These are phyloP conservation scores for Masticophis lateralis DNA, from an alignment of 2,797 vertebrate species.

Conservation along the genomic window DNA sequence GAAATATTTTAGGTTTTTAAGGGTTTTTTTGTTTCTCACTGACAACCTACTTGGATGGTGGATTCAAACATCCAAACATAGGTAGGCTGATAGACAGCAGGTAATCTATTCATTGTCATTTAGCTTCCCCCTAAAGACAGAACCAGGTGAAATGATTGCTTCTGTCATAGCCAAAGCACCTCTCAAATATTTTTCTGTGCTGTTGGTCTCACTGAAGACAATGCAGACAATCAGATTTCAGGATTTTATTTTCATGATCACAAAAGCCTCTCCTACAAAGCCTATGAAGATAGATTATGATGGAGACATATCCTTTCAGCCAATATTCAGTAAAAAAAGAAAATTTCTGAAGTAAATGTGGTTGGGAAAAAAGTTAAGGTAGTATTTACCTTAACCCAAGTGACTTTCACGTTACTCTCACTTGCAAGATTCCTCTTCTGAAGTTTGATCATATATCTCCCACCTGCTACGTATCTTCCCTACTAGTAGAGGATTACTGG, in stretches of 20 bases:
- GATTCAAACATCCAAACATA: conserved; percentile 3
- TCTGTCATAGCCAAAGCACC: conserved; percentile 39
- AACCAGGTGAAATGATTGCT: conserved; percentile 52
- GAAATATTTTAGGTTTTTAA: background rate
- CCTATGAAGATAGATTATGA: conserved; percentile 29
- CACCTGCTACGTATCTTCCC: background rate
- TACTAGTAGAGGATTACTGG: background rate
- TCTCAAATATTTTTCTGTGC: conserved; percentile 45
- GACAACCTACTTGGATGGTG: background rate
- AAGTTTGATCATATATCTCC: background rate
- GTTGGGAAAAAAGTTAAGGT: conserved; percentile 35
- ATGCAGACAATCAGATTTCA: conserved; percentile 47
- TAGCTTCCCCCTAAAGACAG: conserved; percentile 50
- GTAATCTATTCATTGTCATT: conserved; percentile 53
- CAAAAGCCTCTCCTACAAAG: background rate
- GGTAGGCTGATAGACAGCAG: conserved; percentile 27
- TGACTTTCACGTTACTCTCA: background rate
- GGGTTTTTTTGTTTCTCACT: background rate
- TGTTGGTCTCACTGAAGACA: conserved; percentile 35
- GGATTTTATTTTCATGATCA: conserved; percentile 29
- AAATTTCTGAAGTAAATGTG: conserved; percentile 27
- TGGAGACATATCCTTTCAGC: conserved; percentile 44
- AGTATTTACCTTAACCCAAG: background rate
- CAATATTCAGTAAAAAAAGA: conserved; percentile 43
- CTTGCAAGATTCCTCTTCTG: background rate